Conservation (phyloP, 2,888 invertebrate genomes). For the Leptopilina syphax region DNA sequence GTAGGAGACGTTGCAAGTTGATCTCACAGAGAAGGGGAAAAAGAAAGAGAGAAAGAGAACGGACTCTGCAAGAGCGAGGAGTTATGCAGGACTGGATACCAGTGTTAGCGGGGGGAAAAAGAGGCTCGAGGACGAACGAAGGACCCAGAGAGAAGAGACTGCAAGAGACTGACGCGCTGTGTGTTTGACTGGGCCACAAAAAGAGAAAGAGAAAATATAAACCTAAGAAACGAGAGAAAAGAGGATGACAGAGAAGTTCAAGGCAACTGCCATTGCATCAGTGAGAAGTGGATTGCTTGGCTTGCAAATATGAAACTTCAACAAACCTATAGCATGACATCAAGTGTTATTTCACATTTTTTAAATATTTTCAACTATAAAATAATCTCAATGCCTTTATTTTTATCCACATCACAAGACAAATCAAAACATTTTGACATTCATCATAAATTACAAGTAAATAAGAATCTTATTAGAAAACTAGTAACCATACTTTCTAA, state of each 20-base stretch:
- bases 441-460: background rate
- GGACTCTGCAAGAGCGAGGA: background rate
- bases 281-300: background rate
- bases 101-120: slow-evolving; percentile 8
- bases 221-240: background rate
- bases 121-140: slow-evolving; percentile 27
- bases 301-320: background rate
- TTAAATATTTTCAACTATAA: no score
- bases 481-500: slow-evolving; percentile 6
- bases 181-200: slow-evolving; percentile 29
- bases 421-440: slow-evolving; percentile 7
- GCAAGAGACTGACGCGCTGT: slow-evolving; percentile 8
- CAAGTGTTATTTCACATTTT: no score
- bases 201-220: background rate
- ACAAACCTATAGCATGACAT: background rate
- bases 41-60: slow-evolving; percentile 15
- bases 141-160: background rate
- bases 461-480: background rate
- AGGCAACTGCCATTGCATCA: background rate
- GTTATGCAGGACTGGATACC: slow-evolving; percentile 28
- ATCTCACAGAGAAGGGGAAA: background rate
- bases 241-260: slow-evolving; percentile 11
- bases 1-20: slow-evolving; percentile 6
- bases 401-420: no score
- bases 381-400: no score